Base-by-base conservation (phyloP, 35 echinoderm and acorn worm species). In the Heliocidaris tuberculata region DNA sequence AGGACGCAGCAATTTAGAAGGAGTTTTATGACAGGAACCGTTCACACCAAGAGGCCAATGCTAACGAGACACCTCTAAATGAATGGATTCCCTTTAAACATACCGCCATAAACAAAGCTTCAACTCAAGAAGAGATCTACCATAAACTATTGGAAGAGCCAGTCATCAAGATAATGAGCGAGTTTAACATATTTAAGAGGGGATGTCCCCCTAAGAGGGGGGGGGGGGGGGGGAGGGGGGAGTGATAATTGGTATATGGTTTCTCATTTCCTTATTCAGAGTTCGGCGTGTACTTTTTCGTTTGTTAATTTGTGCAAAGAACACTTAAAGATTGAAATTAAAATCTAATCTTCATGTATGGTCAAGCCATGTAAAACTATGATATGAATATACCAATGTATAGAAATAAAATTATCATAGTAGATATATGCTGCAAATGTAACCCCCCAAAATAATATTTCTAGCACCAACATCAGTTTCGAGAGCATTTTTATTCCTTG, bases 21-120 rank as follows among this genome's bases (percentile, higher is more conserved):
- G 31, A 32, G 29, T 48, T 47, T 32, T 17, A 89, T 89, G 87
- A 42, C 47, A 89, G 87, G 87, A 89, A 89, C 87, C 24, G 31
- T 47, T 89, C 87, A 17, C 47, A 89, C 19, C 47, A 13, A 15
- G 87, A 13, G 31, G 87, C 32, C 31, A 7, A 48, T 89, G 87
- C 87, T 89, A 15, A 48, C 87, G 47, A 89, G 87, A 48, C 47
- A 89, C 87, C 87, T 89, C 65, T n/a, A 89, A 89, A 89, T 47
- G 8, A 42, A 89, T 48, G 87, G 31, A 89, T 12, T 89, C 47
- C 32, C 87, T 89, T 89, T 47, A 89, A 48, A 89, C 21, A 8
- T 78, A 27, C 65, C 65, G 65, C 19, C 65, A 78, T 78, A 0
- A 78, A 78, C 8, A 27, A 78, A 8, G 65, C 0, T 27, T 78